These are phyloP conservation scores for Butorides virescens DNA, from an alignment of 2,113 vertebrate species.

Conservation along the genomic window DNA sequence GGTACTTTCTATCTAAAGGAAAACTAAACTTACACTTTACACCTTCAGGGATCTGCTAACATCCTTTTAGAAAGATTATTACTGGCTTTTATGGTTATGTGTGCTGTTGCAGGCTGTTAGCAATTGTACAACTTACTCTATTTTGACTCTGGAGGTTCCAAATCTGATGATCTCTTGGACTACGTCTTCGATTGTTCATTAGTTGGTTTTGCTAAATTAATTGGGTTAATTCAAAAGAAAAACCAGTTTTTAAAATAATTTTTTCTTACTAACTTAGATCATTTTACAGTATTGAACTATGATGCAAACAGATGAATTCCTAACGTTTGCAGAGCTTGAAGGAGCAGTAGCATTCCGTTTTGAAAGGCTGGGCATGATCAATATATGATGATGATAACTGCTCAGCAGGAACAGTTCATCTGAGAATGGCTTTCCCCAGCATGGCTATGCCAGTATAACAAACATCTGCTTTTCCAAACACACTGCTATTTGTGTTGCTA, in stretches of 20 bases:
- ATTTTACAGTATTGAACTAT: neutral
- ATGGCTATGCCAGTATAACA: neutral
- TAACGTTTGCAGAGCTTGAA: neutral
- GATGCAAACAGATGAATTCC: neutral
- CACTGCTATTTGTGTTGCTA: neutral
- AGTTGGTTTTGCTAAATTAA: neutral
- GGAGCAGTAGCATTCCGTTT: neutral
- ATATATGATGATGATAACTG: accelerated
- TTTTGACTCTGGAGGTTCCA: neutral
- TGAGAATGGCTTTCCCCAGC: neutral
- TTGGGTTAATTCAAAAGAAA: neutral
- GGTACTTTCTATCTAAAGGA: neutral
- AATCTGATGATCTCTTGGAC: neutral
- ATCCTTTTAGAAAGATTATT: neutral
- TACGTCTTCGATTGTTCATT: accelerated
- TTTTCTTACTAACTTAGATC: neutral
- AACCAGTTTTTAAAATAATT: neutral
- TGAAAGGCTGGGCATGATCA: neutral
- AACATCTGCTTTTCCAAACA: neutral
- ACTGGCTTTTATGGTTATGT: accelerated
- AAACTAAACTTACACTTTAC: neutral
- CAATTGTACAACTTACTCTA: neutral
- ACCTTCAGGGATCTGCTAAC: neutral
- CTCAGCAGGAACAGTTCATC: neutral
- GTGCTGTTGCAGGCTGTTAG: neutral